phyloP scores from a whole-genome alignment of 1,140 invertebrate species.

The Hestina assimilis region DNA sequence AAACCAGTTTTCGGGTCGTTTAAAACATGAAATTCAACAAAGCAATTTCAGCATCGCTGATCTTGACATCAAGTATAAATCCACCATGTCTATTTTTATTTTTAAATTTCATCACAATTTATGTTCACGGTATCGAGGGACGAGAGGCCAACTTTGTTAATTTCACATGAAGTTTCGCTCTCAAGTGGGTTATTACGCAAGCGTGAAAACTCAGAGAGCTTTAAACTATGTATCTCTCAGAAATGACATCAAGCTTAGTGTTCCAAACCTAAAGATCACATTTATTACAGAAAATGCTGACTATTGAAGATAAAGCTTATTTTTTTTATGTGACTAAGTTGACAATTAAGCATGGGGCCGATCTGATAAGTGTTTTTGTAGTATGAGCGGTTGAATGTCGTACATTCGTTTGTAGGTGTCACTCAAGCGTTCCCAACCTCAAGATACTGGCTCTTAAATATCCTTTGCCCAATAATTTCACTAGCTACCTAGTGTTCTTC shows the following conservation, averaged over 20 bases:
- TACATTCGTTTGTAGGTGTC: too few relatives aligned
- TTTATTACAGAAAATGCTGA: too few relatives aligned
- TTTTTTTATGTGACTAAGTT: too few relatives aligned
- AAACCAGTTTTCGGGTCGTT: constrained; percentile 1
- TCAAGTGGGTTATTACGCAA: constrained; percentile 28
- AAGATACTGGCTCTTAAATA: too few relatives aligned
- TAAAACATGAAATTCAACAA: constrained; percentile 1
- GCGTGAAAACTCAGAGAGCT: constrained; percentile 6
- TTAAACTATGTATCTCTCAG: constrained; percentile 14
- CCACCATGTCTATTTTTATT: constrained; percentile 25
- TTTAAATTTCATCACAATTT: constrained; percentile 41
- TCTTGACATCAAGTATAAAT: not conserved
- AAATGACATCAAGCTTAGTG: not conserved
- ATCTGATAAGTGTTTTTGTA: too few relatives aligned
- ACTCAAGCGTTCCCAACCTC: too few relatives aligned
- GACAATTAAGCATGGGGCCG: too few relatives aligned
- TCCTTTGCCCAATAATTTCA: too few relatives aligned
- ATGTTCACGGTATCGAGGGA: constrained; percentile 31
- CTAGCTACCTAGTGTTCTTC: too few relatives aligned
- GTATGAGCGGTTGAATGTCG: too few relatives aligned
- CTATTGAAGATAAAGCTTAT: too few relatives aligned
- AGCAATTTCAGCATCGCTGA: constrained; percentile 3
- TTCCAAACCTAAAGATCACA: not conserved
- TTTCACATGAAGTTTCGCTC: constrained; percentile 41
- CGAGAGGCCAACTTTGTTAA: constrained; percentile 43